phyloP scores from a whole-genome alignment of 2,797 vertebrate genomes.

The Thamnophis elegans region DNA sequence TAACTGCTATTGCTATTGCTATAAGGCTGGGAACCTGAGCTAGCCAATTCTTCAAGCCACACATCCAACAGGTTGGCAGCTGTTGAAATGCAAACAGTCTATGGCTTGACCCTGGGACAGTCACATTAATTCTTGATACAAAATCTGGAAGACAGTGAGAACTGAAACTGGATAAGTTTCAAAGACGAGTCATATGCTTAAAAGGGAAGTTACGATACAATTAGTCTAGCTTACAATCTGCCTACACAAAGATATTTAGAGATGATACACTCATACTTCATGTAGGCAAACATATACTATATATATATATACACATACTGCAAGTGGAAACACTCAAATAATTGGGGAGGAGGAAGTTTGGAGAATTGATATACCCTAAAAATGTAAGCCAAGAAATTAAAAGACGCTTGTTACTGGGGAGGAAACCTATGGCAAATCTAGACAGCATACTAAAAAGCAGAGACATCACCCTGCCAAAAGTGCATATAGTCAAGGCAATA shows the following conservation, averaged over 20 bases:
- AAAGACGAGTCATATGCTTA: background rate
- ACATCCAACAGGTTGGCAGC: conserved; percentile 18
- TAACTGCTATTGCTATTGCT: no score
- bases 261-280: background rate
- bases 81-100: fast-evolving
- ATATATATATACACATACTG: background rate
- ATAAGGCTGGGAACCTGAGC: conserved; percentile 16
- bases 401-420: no score
- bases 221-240: background rate
- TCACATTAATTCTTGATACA: background rate
- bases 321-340: background rate
- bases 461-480: no score
- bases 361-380: background rate
- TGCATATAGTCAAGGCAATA: no score
- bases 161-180: background rate
- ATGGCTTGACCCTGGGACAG: background rate
- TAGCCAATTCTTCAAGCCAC: background rate
- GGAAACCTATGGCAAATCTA: no score
- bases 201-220: background rate
- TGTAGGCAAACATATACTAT: background rate
- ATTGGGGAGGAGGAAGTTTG: background rate
- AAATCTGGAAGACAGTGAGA: background rate
- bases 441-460: no score
- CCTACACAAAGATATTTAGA: background rate
- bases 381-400: background rate